Evolutionary conservation across 2,797 vertebrate genomes (phyloP).

Genomic region (Enteromius mattozi): DNA sequence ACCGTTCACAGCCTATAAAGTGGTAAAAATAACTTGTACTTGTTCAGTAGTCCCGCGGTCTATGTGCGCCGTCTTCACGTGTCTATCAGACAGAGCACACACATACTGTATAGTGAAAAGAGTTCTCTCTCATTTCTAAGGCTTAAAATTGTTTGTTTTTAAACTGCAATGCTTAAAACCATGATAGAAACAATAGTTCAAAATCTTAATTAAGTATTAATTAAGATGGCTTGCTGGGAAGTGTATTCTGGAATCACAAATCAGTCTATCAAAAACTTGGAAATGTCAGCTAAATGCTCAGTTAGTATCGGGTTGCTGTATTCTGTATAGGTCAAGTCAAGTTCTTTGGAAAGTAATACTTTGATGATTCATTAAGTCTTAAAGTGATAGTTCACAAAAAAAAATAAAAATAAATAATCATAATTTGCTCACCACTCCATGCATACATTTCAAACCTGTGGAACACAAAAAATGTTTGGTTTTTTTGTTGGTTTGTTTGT

Average conservation of each 20-base stretch:
- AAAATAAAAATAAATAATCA: neutral
- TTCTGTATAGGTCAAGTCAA: neutral
- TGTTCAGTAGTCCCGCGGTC: neutral
- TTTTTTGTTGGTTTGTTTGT: no score
- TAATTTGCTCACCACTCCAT: neutral
- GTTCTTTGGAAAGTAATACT: slow-evolving; percentile 12
- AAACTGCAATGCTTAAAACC: no score
- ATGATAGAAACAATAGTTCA: no score
- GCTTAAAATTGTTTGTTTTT: no score
- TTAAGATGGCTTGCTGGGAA: neutral
- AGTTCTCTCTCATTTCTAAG: no score
- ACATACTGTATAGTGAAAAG: no score
- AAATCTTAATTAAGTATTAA: no score
- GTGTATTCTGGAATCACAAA: neutral
- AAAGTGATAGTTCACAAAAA: neutral
- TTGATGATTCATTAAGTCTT: slow-evolving; percentile 19
- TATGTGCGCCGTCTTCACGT: no score
- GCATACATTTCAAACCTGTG: neutral
- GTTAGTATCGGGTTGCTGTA: neutral
- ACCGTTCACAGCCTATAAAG: neutral
- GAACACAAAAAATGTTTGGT: neutral
- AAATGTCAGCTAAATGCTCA: neutral
- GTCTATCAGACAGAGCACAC: no score
- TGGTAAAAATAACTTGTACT: neutral
- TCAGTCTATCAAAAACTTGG: neutral